Conservation (phyloP, 2,113 vertebrate genomes). For the Vulpes vulpes region DNA sequence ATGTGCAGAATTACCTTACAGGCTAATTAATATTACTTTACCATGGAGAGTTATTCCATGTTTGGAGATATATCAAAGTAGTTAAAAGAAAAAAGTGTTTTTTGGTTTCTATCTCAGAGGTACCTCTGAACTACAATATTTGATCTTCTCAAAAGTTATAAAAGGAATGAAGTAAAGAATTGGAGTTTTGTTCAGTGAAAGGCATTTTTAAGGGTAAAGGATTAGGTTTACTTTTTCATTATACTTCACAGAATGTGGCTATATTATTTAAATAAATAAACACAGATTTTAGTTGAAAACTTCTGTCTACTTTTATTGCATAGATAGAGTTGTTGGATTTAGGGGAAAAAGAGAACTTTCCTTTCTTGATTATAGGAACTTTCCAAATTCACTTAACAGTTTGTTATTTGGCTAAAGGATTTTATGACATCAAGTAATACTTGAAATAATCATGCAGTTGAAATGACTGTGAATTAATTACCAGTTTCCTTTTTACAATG, state of each 20-base stretch:
- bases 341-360: background rate
- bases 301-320: background rate
- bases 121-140: background rate
- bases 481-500: slow-evolving; percentile 68
- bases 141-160: slow-evolving; percentile 17
- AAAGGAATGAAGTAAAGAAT: slow-evolving; percentile 13
- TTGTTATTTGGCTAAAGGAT: slow-evolving; percentile 9
- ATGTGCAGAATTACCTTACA: background rate
- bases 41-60: background rate
- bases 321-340: background rate
- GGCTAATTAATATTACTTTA: background rate
- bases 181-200: slow-evolving; percentile 50
- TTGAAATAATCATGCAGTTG: slow-evolving; percentile 14
- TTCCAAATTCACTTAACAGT: background rate
- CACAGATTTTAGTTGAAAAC: slow-evolving; percentile 26
- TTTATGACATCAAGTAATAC: slow-evolving; percentile 57
- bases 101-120: background rate
- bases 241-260: background rate
- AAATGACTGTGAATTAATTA: slow-evolving; percentile 74
- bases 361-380: slow-evolving; percentile 48
- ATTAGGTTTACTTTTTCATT: slow-evolving; percentile 17
- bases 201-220: background rate
- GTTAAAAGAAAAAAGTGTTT: background rate
- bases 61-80: background rate
- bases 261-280: slow-evolving; percentile 33